phyloP scores from a whole-genome alignment of 2,113 vertebrate species.

The Sprattus sprattus region DNA sequence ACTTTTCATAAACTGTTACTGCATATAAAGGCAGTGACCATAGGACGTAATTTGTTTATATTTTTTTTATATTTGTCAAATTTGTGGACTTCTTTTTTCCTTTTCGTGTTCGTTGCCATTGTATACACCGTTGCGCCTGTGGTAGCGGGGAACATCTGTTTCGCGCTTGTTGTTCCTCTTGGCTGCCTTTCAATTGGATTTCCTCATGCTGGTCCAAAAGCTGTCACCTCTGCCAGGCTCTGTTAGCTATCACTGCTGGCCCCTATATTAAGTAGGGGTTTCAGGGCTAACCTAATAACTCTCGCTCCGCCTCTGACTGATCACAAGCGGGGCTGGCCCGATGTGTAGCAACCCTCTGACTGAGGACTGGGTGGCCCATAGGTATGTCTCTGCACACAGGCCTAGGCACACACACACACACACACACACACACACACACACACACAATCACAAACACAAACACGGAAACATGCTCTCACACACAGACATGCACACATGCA shows the following conservation, averaged over 20 bases:
- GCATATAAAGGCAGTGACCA: conserved; percentile 34
- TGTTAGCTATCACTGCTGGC: conserved; percentile 93
- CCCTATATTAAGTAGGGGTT: conserved; percentile 98
- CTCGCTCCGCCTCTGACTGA: conserved; percentile 91
- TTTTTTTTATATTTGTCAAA: conserved; percentile 56
- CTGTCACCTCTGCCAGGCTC: conserved; percentile 97
- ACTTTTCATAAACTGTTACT: conserved; percentile 28
- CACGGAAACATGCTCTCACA: background rate
- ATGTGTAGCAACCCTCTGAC: background rate
- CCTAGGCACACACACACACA: background rate
- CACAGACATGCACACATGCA: background rate
- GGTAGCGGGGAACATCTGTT: conserved; percentile 93
- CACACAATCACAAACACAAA: background rate
- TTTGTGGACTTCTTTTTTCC: conserved; percentile 22
- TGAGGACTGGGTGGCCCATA: conserved; percentile 44
- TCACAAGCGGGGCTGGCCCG: conserved; percentile 64
- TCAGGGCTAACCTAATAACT: conserved; percentile 99
- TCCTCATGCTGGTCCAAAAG: conserved; percentile 96
- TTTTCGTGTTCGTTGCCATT: conserved; percentile 42
- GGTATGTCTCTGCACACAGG: conserved; percentile 9
- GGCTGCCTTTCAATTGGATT: conserved; percentile 99
- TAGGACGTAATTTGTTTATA: conserved; percentile 42
- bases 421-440: background rate
- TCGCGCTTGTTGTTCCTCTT: conserved; percentile 96
- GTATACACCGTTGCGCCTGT: conserved; percentile 65